Evolutionary conservation across 2,888 invertebrate species (phyloP).

Genomic region (Zelleria hepariella): DNA sequence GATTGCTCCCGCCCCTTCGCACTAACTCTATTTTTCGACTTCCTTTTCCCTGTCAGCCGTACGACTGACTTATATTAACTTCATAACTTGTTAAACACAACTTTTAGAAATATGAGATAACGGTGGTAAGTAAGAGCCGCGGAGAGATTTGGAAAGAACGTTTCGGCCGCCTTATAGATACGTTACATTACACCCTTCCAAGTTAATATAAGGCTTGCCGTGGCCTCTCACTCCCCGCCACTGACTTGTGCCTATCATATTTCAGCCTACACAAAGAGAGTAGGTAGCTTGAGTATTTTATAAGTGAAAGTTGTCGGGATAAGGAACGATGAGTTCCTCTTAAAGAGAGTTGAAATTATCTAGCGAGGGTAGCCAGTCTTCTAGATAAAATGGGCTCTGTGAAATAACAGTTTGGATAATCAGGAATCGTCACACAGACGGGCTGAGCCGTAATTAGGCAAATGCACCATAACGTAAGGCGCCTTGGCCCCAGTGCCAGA

Average conservation of each 20-base stretch:
- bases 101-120: constrained; percentile 57
- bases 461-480: constrained; percentile 59
- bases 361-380: constrained; percentile 11
- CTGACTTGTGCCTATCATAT: constrained; percentile 23
- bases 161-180: constrained; percentile 23
- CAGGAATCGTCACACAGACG: constrained; percentile 58
- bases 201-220: constrained; percentile 31
- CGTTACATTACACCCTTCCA: constrained; percentile 28
- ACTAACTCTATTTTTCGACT: constrained; percentile 53
- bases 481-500: constrained; percentile 21
- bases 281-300: constrained; percentile 26
- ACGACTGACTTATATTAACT: constrained; percentile 59
- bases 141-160: constrained; percentile 40
- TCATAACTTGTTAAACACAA: constrained; percentile 61
- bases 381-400: constrained; percentile 14
- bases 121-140: constrained; percentile 33
- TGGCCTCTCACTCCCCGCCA: constrained; percentile 17
- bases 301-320: constrained; percentile 25
- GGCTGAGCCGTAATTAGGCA: constrained; percentile 62
- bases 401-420: constrained; percentile 56
- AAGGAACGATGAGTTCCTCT: constrained; percentile 28
- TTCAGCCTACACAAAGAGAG: constrained; percentile 22
- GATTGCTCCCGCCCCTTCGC: constrained; percentile 39
- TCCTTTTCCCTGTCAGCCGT: constrained; percentile 43
- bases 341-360: constrained; percentile 20